Conservation (phyloP, 2,888 invertebrate species). For the Chrysolina americana region DNA sequence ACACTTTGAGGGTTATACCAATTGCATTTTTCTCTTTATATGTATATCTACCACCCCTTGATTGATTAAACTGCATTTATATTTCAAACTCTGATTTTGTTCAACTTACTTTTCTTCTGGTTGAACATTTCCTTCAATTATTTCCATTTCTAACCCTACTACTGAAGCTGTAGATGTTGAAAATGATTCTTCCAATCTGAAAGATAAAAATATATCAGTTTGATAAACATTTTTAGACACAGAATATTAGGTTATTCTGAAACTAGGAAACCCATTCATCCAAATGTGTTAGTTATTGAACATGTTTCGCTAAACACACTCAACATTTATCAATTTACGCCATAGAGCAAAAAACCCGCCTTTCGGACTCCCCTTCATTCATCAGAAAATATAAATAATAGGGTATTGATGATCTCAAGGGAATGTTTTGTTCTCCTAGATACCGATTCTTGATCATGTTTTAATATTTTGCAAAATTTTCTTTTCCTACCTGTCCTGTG, state of each 20-base stretch:
- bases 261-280: neutral
- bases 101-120: slow-evolving; percentile 3
- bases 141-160: slow-evolving; percentile 1
- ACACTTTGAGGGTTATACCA: too few species aligned
- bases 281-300: neutral
- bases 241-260: slow-evolving; percentile 1
- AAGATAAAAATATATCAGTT: neutral
- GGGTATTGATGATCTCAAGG: slow-evolving; percentile 1
- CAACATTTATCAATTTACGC: neutral
- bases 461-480: neutral
- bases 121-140: neutral
- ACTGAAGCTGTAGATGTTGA: slow-evolving; percentile 8
- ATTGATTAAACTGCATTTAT: neutral
- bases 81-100: neutral
- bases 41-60: too few species aligned
- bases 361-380: neutral
- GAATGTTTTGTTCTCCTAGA: neutral
- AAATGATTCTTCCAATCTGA: slow-evolving; percentile 4
- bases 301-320: neutral
- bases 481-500: neutral
- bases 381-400: slow-evolving; percentile 3
- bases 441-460: neutral
- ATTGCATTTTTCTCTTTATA: too few species aligned
- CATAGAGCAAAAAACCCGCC: slow-evolving; percentile 7
- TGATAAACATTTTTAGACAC: neutral